Evolutionary conservation across 2,797 vertebrate species (phyloP), one percentile per base, ranked within the genome.

Genomic region (Eutrigla gurnardus): DNA sequence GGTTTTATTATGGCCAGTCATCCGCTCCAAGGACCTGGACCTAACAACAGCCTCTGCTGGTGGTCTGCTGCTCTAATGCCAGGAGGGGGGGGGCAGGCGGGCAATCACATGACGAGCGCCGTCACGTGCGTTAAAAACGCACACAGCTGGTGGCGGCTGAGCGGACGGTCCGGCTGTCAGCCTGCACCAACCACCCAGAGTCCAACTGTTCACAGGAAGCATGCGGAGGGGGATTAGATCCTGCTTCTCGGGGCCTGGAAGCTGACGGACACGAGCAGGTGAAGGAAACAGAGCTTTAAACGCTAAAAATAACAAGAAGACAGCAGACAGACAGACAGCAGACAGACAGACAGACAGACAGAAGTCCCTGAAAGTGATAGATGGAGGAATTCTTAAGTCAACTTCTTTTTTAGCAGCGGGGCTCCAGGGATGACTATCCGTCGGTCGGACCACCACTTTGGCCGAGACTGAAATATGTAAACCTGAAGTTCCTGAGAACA

Each of bases 191-290:
- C 47, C 15, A 46, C 53, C 65, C 42, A 15, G 0, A 47, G 71
- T 69, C 86, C 86, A 87, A 70, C 86, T 88, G 89, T 85, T 86
- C 62, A 11, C 40, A 40, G 77, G 72, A 71, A 80, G 86, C 77
- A 77, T 58, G 83, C 78, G 36, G 78, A 46, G 79, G 79, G 82
- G 84, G 73, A 75, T 80, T 76, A 66, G 40, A 70, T 15, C 74
- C 70, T 40, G 54, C 73, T 70, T 65, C 60, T 52, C 33, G 46
- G 25, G 69, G 60, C 77, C 81, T 75, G 33, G 75, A 47, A 47
- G 65, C 76, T 82, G 89, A 92, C 76, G 52, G 83, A 83, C 65
- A 37, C 59, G 25, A 80, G 76, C 93, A 94, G 92, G 91, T 93
- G 93, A 88, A 76, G 77, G 54, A 91, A 82, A 91, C 73, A 78